Evolutionary conservation across 2,113 vertebrate species (phyloP), one percentile per base, ranked within the genome.

Genomic region (Bambusicola thoracicus): DNA sequence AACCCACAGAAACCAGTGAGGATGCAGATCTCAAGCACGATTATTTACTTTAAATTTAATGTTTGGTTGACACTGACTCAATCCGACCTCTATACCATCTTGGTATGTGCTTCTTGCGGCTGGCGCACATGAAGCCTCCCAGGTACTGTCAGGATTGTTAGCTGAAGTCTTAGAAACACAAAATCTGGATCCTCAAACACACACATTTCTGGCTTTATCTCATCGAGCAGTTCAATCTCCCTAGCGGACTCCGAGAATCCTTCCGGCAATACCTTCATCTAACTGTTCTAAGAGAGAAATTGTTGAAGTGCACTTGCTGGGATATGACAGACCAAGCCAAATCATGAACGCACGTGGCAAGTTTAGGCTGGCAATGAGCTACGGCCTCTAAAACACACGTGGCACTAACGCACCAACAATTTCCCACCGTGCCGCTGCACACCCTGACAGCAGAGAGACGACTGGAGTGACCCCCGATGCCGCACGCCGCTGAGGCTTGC

Each of bases 1-100:
- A 90, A 34, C 25, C 8, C 49, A 67, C 0, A 1, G 38, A 87
- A 87, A 58, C 19, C n/a, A 53, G 10, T 18, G 12, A 0, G 0
- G 18, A 69, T 0, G 0, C 3, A 62, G 10, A 69, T 55, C 75
- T 89, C 36, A 48, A 87, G 44, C 13, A 30, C 0, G 0, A 44
- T 13, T 1, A 66, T 51, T 56, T 74, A 56, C 79, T 87, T 91
- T 70, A 59, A 58, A 86, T 27, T 59, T 49, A 61, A 51, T 1
- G 4, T 61, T 88, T 89, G 6, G 20, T 70, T 2, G 1, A 61
- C 61, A 72, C 48, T 56, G 40, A 67, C 29, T 81, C 51, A 40
- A 68, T 83, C 41, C 70, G 38, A 44, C 22, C 2, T 36, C 51
- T 46, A 20, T 78, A 49, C 15, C 77, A 68, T 62, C 13, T 21